Evolutionary conservation across 2,888 invertebrate species (phyloP), one percentile per base, ranked within the genome.

Genomic region (Tortrix viridana): DNA sequence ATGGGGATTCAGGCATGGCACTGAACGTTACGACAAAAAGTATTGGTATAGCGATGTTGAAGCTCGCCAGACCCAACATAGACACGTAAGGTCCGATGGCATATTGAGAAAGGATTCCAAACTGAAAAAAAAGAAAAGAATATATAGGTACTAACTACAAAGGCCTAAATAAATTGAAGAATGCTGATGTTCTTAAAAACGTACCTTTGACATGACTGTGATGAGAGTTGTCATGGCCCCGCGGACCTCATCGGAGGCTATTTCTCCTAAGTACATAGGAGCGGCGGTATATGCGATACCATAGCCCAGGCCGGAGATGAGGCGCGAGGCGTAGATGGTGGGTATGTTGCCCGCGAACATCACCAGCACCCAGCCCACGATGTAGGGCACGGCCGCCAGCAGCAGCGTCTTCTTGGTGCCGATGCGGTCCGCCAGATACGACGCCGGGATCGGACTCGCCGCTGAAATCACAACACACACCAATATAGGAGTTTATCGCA

Each of bases 1-100:
- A 93, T 0, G 95, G 95, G 2, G 95, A 94, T 77, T 95, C 95
- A 0, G 95, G 95, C 89, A 95, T 93, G 43, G 93, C 92, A 50
- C 92, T 84, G 76, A 94, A 93, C 1, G 93, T 89, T 1, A 93
- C 77, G 14, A 94, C 86, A 72, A 94, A 93, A 1, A 94, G 71
- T 32, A 94, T 82, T 0, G 94, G 93, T 59, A 94, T 86, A 0
- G 93, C 80, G 44, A 94, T 87, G 55, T 94, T 92, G 70, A 94
- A 92, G 70, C 92, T 92, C 6, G 94, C 93, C 23, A 94, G 83
- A 0, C 83, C 87, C 65, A 92, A 79, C 81, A 94, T 94, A 22
- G 93, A 92, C 18, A 93, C 93, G 66, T 92, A 93, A 0, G 94
- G 93, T 1, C 94, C 94, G 67, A 94, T 89, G 71, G 93, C 87